These are phyloP conservation scores for Mormyrus lacerda DNA, from an alignment of 2,113 vertebrate species.

Conservation along the genomic window DNA sequence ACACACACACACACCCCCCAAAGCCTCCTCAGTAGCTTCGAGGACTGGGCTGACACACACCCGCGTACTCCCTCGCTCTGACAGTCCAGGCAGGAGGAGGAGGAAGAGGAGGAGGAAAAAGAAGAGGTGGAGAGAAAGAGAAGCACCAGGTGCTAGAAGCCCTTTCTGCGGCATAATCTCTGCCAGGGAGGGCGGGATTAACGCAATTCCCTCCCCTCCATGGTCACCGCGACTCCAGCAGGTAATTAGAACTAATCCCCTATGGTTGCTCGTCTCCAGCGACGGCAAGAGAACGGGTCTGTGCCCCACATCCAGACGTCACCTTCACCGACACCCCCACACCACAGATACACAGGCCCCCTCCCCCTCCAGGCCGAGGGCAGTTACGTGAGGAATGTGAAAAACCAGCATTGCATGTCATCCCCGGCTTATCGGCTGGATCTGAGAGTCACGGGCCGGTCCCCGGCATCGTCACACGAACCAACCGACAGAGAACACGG, in stretches of 20 bases:
- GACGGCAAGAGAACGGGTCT: background rate
- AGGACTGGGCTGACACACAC: background rate
- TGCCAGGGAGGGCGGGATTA: constrained; percentile 37
- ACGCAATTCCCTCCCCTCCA: constrained; percentile 43
- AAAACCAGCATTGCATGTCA: background rate
- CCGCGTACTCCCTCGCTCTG: background rate
- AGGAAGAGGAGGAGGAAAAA: background rate
- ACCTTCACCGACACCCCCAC: background rate
- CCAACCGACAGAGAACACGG: background rate
- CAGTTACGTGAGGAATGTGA: background rate
- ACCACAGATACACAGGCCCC: background rate
- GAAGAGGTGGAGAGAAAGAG: background rate
- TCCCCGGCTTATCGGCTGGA: background rate
- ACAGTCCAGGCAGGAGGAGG: constrained; percentile 14
- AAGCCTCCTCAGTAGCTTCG: too few species aligned
- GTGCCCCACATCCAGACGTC: background rate
- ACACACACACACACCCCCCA: background rate
- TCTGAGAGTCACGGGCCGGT: background rate
- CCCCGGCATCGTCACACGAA: background rate
- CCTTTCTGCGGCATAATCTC: constrained; percentile 35
- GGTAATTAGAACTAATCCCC: constrained; percentile 30
- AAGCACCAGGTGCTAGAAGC: constrained; percentile 30
- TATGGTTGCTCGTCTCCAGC: constrained; percentile 29
- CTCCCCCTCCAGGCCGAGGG: background rate
- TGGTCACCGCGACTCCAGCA: constrained; percentile 30